Evolutionary conservation across 1,140 invertebrate genomes (phyloP), one percentile per base, ranked within the genome.

Genomic region (Psilanteris sp.): DNA sequence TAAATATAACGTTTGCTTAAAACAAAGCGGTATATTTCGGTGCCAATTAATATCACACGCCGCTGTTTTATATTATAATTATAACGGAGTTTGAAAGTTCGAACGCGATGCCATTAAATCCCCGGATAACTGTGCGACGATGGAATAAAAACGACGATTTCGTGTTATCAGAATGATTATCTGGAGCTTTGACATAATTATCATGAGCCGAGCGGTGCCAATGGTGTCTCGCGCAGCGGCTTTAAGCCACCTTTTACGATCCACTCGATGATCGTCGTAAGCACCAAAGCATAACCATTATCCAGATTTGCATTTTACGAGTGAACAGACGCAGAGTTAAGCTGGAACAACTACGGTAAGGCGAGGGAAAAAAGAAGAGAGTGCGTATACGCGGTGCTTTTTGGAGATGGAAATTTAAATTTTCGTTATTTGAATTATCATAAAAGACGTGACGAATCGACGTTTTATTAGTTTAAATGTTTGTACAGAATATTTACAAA

Each of bases 301-400:
- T 64, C 46, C 13, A 64, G 46, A 84, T 85, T 85, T 85, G 81
- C 82, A 84, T 85, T 85, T 85, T 85, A 85, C 79, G 82, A 85
- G 76, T 82, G 76, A 80, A 46, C 68, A 70, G 27, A 20, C 34
- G 31, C 11, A 14, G 14, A 62, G 11, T 48, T 62, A 20, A 62
- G 41, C 16, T 31, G 24, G 44, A 16, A 62, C 22, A 57, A 44
- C 13, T 18, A 39, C 26, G 44, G 32, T 11, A 55, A 55, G 15
- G 15, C 14, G 22, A 2, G 39, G 3, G 9, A 22, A 24, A 37
- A 10, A 32, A 57, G 39, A 55, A 41, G 4, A 41, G 15, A 26
- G n/a, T 16, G 16, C 26, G 9, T 26, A 15, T 39, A 15, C 13
- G 6, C 13, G 16, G 1, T 9, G 10, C 31, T 54, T 37, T 36